Evolutionary conservation across 2,113 vertebrate species (phyloP).

Genomic region (Hippocampus abdominalis): DNA sequence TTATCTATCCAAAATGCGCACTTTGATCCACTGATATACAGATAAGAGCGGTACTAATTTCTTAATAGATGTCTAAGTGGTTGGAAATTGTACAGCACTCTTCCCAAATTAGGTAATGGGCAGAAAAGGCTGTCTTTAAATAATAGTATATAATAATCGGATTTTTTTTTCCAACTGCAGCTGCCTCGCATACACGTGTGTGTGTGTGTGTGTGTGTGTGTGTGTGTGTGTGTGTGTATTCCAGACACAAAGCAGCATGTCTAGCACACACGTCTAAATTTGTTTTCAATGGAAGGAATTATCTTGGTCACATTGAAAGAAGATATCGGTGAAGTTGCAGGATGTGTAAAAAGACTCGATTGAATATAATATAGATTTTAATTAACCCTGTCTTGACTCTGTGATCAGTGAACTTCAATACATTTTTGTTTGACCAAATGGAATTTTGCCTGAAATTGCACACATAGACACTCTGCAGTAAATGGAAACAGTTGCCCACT

Average conservation of each 20-base stretch:
- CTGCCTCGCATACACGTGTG: background rate
- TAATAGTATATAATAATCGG: constrained; percentile 39
- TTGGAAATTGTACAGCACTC: constrained; percentile 36
- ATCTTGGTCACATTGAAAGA: constrained; percentile 53
- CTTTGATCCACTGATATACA: constrained; percentile 42
- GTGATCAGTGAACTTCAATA: constrained; percentile 38
- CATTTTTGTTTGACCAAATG: constrained; percentile 37
- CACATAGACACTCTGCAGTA: constrained; percentile 22
- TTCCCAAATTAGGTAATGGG: constrained; percentile 35
- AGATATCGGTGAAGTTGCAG: constrained; percentile 26
- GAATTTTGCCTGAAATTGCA: constrained; percentile 25
- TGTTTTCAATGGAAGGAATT: constrained; percentile 59
- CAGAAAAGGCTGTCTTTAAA: constrained; percentile 37
- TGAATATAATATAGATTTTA: constrained; percentile 37
- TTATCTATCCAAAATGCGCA: constrained; percentile 38
- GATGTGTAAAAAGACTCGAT: constrained; percentile 30
- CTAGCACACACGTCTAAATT: constrained; percentile 34
- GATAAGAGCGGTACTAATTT: constrained; percentile 52
- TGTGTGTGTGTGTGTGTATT: background rate
- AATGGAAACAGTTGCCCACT: background rate
- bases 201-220: background rate
- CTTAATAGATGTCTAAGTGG: constrained; percentile 49
- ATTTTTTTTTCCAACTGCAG: constrained; percentile 38
- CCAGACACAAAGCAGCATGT: background rate
- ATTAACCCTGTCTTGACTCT: constrained; percentile 23